These are phyloP conservation scores for Bombus fervidus DNA, from an alignment of 1,140 invertebrate genomes.

Conservation along the genomic window DNA sequence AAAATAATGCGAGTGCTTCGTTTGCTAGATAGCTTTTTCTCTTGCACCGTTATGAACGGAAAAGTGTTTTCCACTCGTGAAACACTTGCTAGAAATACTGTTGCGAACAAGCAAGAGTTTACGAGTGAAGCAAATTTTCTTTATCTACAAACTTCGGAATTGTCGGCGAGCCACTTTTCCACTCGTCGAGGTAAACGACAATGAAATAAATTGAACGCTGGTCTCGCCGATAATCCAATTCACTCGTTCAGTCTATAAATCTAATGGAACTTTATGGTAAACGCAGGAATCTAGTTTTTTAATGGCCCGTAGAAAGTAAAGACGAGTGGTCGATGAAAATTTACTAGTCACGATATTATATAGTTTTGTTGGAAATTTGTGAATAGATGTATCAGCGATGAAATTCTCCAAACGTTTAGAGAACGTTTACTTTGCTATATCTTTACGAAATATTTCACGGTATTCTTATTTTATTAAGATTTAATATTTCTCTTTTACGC, in stretches of 20 bases:
- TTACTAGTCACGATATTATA: not conserved
- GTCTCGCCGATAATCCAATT: conserved; percentile 29
- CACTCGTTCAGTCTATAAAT: conserved; percentile 16
- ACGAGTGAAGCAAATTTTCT: conserved; percentile 44
- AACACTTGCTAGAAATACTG: conserved; percentile 1
- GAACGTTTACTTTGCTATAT: no score
- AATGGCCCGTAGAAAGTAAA: not conserved
- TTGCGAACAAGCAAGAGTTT: conserved; percentile 19
- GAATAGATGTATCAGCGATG: no score
- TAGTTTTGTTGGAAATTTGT: not conserved
- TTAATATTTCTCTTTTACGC: no score
- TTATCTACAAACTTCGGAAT: conserved; percentile 40
- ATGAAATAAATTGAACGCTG: conserved; percentile 48
- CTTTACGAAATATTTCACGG: no score
- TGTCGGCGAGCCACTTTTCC: conserved; percentile 44
- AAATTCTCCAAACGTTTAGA: no score
- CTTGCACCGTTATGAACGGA: not conserved
- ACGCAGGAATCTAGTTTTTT: not conserved
- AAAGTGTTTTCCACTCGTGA: not conserved
- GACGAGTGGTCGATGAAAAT: not conserved
- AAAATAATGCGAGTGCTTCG: not conserved
- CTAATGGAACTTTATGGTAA: conserved; percentile 1
- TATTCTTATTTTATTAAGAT: no score
- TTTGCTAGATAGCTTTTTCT: not conserved
- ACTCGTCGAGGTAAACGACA: conserved; percentile 48